Conservation (phyloP, 2,797 vertebrate genomes). For the Helarctos malayanus region DNA sequence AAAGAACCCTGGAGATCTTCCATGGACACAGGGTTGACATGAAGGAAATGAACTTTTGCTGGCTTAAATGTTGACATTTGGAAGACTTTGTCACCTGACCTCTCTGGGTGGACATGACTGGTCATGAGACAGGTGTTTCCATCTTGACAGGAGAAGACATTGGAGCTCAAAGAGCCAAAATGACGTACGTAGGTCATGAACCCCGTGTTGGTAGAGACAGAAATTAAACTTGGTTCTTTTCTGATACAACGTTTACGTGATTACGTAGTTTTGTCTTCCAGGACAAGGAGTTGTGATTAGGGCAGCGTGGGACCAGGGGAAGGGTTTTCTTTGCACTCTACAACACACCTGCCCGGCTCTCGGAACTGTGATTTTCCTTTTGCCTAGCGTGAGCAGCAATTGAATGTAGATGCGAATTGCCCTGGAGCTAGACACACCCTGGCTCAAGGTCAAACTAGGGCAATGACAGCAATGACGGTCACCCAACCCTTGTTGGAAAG, state of each 20-base stretch:
- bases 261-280: neutral
- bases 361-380: neutral
- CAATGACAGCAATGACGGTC: accelerated
- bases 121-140: neutral
- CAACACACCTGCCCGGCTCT: accelerated
- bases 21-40: too few relatives aligned
- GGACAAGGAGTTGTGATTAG: neutral
- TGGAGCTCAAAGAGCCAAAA: neutral
- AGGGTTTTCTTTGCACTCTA: accelerated
- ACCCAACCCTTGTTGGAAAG: too few relatives aligned
- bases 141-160: neutral
- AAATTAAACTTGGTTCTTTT: neutral
- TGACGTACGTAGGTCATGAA: neutral
- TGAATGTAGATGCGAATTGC: too few relatives aligned
- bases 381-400: neutral
- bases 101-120: neutral
- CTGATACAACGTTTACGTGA: too few relatives aligned
- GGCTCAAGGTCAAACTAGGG: accelerated
- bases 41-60: too few relatives aligned
- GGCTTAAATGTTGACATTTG: accelerated
- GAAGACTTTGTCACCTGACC: neutral
- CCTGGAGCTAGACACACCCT: too few relatives aligned
- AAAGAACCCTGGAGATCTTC: neutral
- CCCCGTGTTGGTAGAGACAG: neutral
- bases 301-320: neutral